Evolutionary conservation across 2,113 vertebrate genomes (phyloP).

Genomic region (Alectura lathami): DNA sequence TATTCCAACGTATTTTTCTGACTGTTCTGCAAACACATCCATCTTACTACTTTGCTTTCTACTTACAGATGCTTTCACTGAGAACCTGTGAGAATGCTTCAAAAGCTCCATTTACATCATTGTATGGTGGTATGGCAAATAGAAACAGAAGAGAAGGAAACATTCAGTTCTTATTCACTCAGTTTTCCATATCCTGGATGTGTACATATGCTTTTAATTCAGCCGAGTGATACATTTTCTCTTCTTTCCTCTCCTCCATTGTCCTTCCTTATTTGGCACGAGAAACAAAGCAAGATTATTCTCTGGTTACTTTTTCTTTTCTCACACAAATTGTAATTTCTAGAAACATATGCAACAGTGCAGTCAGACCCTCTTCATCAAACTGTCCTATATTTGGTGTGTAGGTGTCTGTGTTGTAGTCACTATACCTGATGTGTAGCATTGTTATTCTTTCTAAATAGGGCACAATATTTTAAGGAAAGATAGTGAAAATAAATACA

Average conservation of each 20-base stretch:
- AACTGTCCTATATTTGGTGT: not conserved
- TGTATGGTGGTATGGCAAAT: not conserved
- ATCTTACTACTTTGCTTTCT: not conserved
- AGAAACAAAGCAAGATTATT: not conserved
- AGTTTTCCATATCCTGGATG: not conserved
- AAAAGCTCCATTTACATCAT: not conserved
- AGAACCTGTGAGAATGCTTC: not conserved
- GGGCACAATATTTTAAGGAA: not conserved
- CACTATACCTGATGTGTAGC: not conserved
- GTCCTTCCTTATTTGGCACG: not conserved
- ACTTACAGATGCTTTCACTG: not conserved
- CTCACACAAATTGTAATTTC: not conserved
- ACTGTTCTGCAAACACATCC: not conserved
- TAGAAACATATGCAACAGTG: not conserved
- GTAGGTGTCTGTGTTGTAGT: fast-evolving
- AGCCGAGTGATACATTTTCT: not conserved
- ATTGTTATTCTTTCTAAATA: not conserved
- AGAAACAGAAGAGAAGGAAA: not conserved
- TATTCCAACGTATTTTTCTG: not conserved
- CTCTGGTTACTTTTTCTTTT: fast-evolving
- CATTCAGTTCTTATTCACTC: not conserved
- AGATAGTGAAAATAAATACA: not conserved
- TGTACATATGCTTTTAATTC: not conserved
- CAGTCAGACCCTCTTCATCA: not conserved
- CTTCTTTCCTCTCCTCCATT: not conserved